These are phyloP conservation scores for Perithous albicinctus DNA, from an alignment of 2,888 invertebrate genomes.

Conservation along the genomic window DNA sequence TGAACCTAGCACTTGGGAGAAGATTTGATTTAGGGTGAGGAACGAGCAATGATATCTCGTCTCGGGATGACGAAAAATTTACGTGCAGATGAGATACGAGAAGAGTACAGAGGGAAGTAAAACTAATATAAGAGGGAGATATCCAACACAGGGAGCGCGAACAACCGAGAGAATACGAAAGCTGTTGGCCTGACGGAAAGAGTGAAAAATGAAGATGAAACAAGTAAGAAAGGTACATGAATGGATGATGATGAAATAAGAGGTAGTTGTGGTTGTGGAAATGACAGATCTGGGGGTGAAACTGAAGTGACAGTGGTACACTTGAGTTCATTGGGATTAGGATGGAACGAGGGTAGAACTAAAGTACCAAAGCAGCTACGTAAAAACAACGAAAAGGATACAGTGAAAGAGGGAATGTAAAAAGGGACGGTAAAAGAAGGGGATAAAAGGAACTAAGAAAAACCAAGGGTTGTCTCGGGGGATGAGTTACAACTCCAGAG, in stretches of 20 bases:
- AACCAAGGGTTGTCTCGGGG: constrained; percentile 29
- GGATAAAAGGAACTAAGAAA: constrained; percentile 10
- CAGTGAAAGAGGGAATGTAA: neutral
- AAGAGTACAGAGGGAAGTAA: neutral
- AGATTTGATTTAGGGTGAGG: constrained; percentile 6
- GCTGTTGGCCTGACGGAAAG: neutral
- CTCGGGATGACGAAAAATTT: neutral
- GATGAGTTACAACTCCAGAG: constrained; percentile 58
- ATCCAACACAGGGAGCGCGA: neutral
- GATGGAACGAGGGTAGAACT: neutral
- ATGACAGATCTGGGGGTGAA: neutral
- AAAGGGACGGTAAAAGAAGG: constrained; percentile 2
- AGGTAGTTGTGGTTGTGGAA: neutral
- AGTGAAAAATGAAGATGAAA: constrained; percentile 1
- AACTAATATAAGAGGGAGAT: neutral
- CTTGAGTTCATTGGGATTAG: constrained; percentile 5
- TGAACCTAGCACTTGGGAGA: constrained; percentile 1
- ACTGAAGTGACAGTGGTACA: constrained; percentile 1
- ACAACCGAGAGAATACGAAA: neutral
- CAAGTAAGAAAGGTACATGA: constrained; percentile 9
- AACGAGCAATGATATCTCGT: constrained; percentile 38
- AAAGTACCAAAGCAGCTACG: neutral
- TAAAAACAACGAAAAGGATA: neutral
- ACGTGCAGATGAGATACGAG: neutral
- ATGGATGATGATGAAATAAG: neutral